These are phyloP conservation scores for Coregonus ussuriensis DNA, from an alignment of 2,797 vertebrate genomes.

Conservation along the genomic window DNA sequence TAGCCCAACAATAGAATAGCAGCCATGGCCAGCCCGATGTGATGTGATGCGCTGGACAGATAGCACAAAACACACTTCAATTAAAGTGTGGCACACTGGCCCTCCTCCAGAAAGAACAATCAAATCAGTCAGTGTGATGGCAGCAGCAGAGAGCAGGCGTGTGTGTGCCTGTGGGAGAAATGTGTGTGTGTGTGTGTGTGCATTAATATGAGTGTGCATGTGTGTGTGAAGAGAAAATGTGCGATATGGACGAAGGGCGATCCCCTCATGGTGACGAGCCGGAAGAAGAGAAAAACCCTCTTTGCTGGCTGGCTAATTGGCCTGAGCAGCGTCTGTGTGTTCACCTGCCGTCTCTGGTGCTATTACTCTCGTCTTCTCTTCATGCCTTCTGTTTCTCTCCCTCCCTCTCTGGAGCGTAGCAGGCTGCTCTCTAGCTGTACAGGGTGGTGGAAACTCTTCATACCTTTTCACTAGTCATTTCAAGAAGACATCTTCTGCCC, in stretches of 20 bases:
- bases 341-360: conserved; percentile 59
- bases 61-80: conserved; percentile 70
- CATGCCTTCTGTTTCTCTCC: not conserved
- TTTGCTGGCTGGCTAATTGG: conserved; percentile 67
- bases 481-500: conserved; percentile 19
- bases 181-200: too few species aligned
- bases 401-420: conserved; percentile 10
- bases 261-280: conserved; percentile 11
- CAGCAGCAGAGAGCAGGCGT: too few species aligned
- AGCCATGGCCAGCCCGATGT: conserved; percentile 63
- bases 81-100: conserved; percentile 59
- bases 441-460: not conserved
- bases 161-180: not conserved
- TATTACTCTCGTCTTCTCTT: conserved; percentile 49
- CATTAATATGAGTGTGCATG: not conserved
- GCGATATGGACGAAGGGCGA: not conserved
- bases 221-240: not conserved
- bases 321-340: conserved; percentile 49
- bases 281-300: not conserved
- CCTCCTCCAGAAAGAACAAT: conserved; percentile 70
- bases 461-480: not conserved
- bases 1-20: conserved; percentile 43
- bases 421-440: not conserved
- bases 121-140: conserved; percentile 65
- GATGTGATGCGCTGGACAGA: conserved; percentile 72